A percentile compares a stretch with the other conserved stretches of the same genome.
phyloP scores from a whole-genome alignment of 2,797 vertebrate species.

The Danio choprae region DNA sequence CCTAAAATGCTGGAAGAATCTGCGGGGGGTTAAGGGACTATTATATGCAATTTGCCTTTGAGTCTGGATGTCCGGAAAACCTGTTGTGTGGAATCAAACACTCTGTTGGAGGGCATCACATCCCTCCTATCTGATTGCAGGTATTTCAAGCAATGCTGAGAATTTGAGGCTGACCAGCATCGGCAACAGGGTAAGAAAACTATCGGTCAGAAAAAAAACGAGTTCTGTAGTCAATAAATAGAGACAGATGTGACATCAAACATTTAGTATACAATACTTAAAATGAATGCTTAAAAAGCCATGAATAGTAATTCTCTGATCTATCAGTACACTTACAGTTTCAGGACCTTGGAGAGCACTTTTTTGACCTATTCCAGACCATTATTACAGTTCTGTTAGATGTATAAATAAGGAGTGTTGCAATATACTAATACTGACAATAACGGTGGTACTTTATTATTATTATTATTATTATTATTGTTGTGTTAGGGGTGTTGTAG shows the following conservation, averaged over 20 bases:
- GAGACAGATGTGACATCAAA: not conserved
- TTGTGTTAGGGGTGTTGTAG: too few species aligned
- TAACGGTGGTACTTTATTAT: too few species aligned
- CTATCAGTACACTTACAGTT: not conserved
- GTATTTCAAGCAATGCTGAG: not conserved
- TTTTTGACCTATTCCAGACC: too few species aligned
- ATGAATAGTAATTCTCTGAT: not conserved
- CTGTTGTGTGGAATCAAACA: conserved; percentile 36
- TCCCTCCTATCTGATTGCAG: conserved; percentile 29
- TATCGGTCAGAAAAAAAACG: conserved; percentile 4
- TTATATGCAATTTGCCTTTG: conserved; percentile 69
- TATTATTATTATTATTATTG: too few species aligned
- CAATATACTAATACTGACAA: too few species aligned
- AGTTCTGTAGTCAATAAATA: not conserved
- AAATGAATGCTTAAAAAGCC: not conserved
- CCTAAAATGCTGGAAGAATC: conserved; percentile 43
- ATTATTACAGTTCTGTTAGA: not conserved
- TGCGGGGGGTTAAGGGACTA: conserved; percentile 58
- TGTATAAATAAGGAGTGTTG: not conserved
- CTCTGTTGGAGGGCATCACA: conserved; percentile 30
- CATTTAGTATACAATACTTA: not conserved
- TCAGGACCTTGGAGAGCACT: conserved; percentile 56
- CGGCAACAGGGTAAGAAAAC: not conserved
- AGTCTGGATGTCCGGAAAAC: conserved; percentile 36
- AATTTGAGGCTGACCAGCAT: conserved; percentile 12